Conservation (phyloP, 2,888 invertebrate species). For the Drosophila meridiana region DNA sequence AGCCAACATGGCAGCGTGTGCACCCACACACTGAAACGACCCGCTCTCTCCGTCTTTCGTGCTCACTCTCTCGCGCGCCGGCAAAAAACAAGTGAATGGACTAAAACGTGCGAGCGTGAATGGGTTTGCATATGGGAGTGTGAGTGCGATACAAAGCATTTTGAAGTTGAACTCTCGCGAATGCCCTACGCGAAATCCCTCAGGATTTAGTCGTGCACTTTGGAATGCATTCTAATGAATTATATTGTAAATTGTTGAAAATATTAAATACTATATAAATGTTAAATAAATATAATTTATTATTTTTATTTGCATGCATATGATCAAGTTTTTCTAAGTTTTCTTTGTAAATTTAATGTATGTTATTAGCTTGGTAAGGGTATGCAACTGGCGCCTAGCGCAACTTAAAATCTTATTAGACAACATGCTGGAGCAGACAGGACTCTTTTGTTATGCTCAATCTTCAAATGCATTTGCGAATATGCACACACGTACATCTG, state of each 20-base stretch:
- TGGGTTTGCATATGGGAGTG: conserved; percentile 22
- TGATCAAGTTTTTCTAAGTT: neutral
- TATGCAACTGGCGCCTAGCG: conserved; percentile 9
- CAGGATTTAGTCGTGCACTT: conserved; percentile 1
- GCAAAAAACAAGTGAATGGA: conserved; percentile 46
- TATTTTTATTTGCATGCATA: neutral
- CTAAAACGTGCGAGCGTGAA: conserved; percentile 23
- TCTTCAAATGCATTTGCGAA: conserved; percentile 6
- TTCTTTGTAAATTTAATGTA: no score
- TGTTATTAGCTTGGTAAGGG: conserved; percentile 6
- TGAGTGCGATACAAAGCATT: conserved; percentile 16
- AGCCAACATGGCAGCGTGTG: conserved; percentile 26
- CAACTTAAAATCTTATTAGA: neutral
- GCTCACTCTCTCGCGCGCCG: conserved; percentile 32
- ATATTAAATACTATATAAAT: neutral
- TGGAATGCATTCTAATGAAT: neutral
- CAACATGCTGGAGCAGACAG: conserved; percentile 22
- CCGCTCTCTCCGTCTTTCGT: conserved; percentile 12
- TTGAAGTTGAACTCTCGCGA: conserved; percentile 24
- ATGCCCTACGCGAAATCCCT: conserved; percentile 14
- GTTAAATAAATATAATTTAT: neutral
- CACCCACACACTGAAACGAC: conserved; percentile 45
- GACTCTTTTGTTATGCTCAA: neutral
- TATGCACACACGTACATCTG: neutral
- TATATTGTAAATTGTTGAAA: neutral